Evolutionary conservation across 2,888 invertebrate genomes (phyloP), one percentile per base, ranked within the genome.

Genomic region (Chloromyia formosa): DNA sequence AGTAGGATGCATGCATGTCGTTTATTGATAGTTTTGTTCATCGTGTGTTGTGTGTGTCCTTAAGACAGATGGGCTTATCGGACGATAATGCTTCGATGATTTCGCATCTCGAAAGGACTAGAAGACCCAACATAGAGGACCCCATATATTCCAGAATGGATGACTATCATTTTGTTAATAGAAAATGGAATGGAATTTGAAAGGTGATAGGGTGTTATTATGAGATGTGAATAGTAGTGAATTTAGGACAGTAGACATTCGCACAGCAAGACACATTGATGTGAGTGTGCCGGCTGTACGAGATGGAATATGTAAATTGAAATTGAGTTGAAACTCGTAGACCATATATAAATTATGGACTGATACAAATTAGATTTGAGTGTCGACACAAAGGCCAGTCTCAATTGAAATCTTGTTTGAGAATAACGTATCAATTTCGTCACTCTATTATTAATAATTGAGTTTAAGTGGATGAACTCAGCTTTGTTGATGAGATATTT

Each of bases 81-180:
- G 56, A 18, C 58, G 71, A 71, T 71, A 71, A 71, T 71, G 71
- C 71, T 71, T 58, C 71, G 40, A 71, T 71, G 71, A 71, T 71
- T 71, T 56, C 58, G 10, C 42, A 56, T 66, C 66, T 35, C 7
- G 20, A 45, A 66, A 66, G 66, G 27, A 35, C 71, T 35, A 40
- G 7, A 12, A 14, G 27, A 7, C 27, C 27, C 2, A 7, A 14
- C 35, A 56, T 27, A 35, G 27, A 7, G 7, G 27, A 35, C 69
- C 14, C 7, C 27, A 7, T 23, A 64, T 71, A 71, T 71, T 56
- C 40, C 56, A 56, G 54, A 71, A 35, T 56, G 42, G 56, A 71
- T 71, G 58, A 42, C 42, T 58, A 71, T 71, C 71, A 22, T 23
- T 35, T 40, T 9, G 71, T 42, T 71, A 71, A 71, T 71, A 71